Percentiles rank a stretch among this genome's conserved stretches.
Conservation (phyloP, 30 jellyfish, hydroid and myxozoan genomes). For the Calvadosia cruxmelitensis region DNA sequence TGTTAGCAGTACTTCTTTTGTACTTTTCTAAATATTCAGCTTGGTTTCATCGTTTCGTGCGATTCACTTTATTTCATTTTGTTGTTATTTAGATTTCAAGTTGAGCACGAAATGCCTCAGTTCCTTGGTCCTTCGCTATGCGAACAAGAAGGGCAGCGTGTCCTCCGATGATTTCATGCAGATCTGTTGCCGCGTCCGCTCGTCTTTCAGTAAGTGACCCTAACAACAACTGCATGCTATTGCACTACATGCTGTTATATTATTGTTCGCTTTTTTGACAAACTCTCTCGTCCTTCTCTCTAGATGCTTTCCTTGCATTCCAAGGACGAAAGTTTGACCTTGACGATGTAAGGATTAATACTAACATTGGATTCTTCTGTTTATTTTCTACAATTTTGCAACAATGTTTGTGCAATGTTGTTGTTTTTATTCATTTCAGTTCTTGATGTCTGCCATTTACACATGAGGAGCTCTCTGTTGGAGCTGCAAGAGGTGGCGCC, state of each 20-base stretch:
- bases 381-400: no score
- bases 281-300: conserved; percentile 1
- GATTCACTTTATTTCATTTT: no score
- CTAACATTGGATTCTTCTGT: no score
- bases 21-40: not conserved
- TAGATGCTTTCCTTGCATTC: conserved; percentile 75
- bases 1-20: not conserved
- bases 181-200: conserved; percentile 52
- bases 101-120: conserved; percentile 62
- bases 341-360: conserved; percentile 73
- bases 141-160: conserved; percentile 51
- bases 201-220: conserved; percentile 48
- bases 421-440: no score
- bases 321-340: conserved; percentile 81
- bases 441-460: no score
- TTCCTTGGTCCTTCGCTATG: conserved; percentile 54
- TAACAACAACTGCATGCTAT: no score
- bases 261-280: no score
- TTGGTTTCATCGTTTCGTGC: no score
- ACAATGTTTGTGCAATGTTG: no score
- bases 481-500: no score
- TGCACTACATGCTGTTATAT: no score
- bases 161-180: conserved; percentile 60
- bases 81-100: conserved; percentile 38
- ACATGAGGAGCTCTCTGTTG: no score